Conservation (phyloP, 2,113 vertebrate species). For the Larimichthys crocea region DNA sequence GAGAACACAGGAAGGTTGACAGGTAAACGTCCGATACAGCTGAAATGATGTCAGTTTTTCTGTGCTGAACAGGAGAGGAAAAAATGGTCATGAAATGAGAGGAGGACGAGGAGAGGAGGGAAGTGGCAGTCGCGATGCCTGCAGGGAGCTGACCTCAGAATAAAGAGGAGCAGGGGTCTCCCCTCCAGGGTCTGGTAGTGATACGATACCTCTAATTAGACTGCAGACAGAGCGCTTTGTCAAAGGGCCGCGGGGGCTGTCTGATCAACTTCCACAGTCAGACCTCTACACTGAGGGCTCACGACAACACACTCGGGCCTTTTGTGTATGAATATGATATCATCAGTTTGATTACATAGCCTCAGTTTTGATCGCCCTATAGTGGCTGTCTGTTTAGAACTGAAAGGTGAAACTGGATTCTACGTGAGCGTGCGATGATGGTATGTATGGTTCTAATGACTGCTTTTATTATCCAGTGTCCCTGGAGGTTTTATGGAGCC, state of each 20-base stretch:
- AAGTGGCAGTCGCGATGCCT: background rate
- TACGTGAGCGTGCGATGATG: background rate
- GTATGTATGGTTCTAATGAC: background rate
- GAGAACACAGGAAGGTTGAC: background rate
- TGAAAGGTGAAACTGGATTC: background rate
- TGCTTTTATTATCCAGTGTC: background rate
- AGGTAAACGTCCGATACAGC: background rate
- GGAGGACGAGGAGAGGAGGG: background rate
- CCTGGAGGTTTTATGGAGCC: background rate
- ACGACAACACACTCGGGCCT: background rate
- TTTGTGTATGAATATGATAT: background rate
- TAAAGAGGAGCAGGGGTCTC: constrained; percentile 51
- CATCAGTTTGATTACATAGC: background rate
- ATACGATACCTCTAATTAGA: constrained; percentile 68
- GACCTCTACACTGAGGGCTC: background rate
- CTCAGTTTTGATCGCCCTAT: background rate
- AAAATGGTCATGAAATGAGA: background rate
- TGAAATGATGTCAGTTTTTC: background rate
- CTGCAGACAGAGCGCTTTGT: constrained; percentile 46
- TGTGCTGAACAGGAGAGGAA: background rate
- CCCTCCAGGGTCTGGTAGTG: constrained; percentile 19
- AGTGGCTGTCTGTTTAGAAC: background rate
- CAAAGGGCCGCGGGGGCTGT: constrained; percentile 12
- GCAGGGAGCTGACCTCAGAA: constrained; percentile 35
- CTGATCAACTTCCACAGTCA: constrained; percentile 41